These are phyloP conservation scores for Prosopocoilus inquinatus DNA, from an alignment of 2,888 invertebrate genomes.

Conservation along the genomic window DNA sequence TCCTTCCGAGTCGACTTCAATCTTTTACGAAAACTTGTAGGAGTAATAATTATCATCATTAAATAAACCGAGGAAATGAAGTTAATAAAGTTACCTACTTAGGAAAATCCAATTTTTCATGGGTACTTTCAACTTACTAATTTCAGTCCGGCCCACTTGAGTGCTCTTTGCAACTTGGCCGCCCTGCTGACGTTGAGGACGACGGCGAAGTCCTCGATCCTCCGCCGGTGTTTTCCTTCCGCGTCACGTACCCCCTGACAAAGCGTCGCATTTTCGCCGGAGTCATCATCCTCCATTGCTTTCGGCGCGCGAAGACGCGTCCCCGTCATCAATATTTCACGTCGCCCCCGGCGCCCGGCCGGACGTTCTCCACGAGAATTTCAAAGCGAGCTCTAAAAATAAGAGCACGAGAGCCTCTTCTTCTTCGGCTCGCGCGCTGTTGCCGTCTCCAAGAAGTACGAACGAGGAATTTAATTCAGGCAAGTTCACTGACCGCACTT, in stretches of 20 bases:
- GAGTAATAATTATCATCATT: no score
- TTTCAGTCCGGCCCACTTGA: constrained; percentile 58
- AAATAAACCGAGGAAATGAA: no score
- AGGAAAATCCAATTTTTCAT: neutral
- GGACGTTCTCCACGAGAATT: no score
- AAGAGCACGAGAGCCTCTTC: no score
- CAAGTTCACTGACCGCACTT: neutral
- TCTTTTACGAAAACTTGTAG: no score
- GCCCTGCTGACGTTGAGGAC: constrained; percentile 56
- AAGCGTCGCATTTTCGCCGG: constrained; percentile 29
- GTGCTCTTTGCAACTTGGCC: constrained; percentile 55
- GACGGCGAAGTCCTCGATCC: constrained; percentile 46
- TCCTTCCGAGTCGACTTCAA: no score
- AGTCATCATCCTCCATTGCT: constrained; percentile 24
- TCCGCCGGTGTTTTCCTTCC: constrained; percentile 26
- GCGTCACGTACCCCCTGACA: constrained; percentile 29
- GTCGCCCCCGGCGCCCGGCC: neutral
- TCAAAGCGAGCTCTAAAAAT: no score
- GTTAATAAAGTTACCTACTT: no score
- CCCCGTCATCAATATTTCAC: constrained; percentile 17
- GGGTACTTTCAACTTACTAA: constrained; percentile 52
- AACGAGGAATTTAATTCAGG: constrained; percentile 1
- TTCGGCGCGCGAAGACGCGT: constrained; percentile 11
- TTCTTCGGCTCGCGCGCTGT: neutral
- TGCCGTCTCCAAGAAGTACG: neutral